A percentile compares a stretch with the other conserved stretches of the same genome.
Evolutionary conservation across 2,797 vertebrate genomes (phyloP).

Genomic region (Podarcis lilfordi): DNA sequence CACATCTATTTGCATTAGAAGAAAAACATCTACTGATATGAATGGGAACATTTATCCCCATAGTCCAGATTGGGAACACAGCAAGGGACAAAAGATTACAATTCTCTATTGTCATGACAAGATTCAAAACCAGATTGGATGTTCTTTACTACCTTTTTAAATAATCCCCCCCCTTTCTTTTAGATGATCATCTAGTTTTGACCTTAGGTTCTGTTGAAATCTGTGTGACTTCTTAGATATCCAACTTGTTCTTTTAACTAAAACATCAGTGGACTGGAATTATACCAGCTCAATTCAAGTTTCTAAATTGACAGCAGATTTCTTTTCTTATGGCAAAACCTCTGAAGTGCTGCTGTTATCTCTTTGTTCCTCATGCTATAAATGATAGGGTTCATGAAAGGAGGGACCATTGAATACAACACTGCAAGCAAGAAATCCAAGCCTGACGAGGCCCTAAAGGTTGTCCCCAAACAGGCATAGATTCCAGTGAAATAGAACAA

Average conservation of each 20-base stretch:
- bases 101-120: too few relatives aligned
- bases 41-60: too few relatives aligned
- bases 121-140: too few relatives aligned
- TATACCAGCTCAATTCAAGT: neutral
- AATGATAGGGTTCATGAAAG: constrained; percentile 63
- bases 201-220: too few relatives aligned
- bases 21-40: too few relatives aligned
- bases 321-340: neutral
- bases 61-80: too few relatives aligned
- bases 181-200: neutral
- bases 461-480: neutral
- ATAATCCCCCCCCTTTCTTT: too few relatives aligned
- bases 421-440: constrained; percentile 39
- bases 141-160: too few relatives aligned
- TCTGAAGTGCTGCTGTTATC: constrained; percentile 54
- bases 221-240: too few relatives aligned
- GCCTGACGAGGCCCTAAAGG: neutral
- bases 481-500: neutral
- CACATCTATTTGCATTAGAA: too few relatives aligned
- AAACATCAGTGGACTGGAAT: neutral
- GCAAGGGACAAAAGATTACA: too few relatives aligned
- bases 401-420: constrained; percentile 53
- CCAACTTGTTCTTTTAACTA: too few relatives aligned
- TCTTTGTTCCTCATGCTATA: constrained; percentile 65
- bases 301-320: neutral